Conservation (phyloP, 2,113 vertebrate genomes). For the Ursus arctos region DNA sequence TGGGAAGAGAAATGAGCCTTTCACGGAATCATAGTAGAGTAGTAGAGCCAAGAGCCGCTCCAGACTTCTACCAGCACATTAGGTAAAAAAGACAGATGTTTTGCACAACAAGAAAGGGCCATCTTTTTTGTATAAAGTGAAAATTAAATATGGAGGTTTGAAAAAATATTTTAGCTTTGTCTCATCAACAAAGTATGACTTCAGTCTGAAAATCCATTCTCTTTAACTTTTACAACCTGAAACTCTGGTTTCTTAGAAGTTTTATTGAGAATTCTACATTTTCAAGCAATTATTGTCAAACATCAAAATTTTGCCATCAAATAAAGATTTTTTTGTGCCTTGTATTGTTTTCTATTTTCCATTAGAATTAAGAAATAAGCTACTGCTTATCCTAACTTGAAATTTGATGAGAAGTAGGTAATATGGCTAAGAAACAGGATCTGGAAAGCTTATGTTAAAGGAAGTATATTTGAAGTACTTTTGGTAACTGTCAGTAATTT, state of each 20-base stretch:
- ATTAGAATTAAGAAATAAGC: neutral
- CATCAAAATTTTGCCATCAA: conserved; percentile 9
- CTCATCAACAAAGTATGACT: conserved; percentile 12
- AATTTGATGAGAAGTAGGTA: conserved; percentile 35
- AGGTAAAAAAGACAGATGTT: neutral
- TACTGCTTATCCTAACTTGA: neutral
- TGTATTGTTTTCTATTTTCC: neutral
- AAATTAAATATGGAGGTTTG: neutral
- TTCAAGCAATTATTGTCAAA: conserved; percentile 31
- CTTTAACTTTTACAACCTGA: neutral
- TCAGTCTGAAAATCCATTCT: neutral
- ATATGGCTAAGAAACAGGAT: neutral
- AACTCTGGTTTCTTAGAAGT: conserved; percentile 6
- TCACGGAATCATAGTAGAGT: neutral
- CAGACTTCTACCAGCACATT: neutral
- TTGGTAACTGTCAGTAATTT: conserved; percentile 7
- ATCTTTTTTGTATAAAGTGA: neutral
- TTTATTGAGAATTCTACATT: neutral
- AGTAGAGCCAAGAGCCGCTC: neutral
- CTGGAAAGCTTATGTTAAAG: neutral
- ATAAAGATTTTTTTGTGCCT: neutral
- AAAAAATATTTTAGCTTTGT: conserved; percentile 19
- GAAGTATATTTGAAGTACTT: conserved; percentile 30
- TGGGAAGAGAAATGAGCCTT: conserved; percentile 28
- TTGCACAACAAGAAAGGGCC: neutral